Conservation (phyloP, 2,888 invertebrate genomes). For the Eucera pruinosa region DNA sequence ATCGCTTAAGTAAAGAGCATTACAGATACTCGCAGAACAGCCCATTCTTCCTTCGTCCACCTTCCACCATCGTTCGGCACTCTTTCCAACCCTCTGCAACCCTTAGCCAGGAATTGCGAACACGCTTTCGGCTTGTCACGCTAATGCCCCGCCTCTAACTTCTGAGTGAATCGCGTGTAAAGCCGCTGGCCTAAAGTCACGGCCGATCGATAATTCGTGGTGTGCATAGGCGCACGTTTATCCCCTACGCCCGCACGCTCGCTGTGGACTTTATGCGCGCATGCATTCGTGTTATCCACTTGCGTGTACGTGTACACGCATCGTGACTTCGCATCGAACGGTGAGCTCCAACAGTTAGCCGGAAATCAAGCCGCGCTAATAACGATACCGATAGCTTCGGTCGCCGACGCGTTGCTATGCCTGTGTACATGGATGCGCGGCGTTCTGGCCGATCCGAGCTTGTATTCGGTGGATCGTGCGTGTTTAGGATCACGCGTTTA, state of each 20-base stretch:
- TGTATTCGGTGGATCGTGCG: neutral
- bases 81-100: neutral
- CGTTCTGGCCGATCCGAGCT: neutral
- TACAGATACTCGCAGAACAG: conserved; percentile 39
- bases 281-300: no score
- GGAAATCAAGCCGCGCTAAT: conserved; percentile 60
- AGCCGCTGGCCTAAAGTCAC: conserved; percentile 59
- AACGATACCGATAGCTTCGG: conserved; percentile 47
- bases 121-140: conserved; percentile 54
- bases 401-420: neutral
- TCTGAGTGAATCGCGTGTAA: conserved; percentile 62
- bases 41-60: conserved; percentile 22
- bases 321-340: conserved; percentile 54
- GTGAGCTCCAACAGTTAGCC: conserved; percentile 21
- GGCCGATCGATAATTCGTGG: conserved; percentile 61
- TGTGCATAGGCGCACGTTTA: conserved; percentile 39
- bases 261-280: neutral
- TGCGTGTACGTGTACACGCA: no score
- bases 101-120: neutral
- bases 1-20: conserved; percentile 69
- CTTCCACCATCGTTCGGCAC: neutral
- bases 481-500: conserved; percentile 14
- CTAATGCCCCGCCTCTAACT: conserved; percentile 49
- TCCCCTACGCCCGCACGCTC: conserved; percentile 2
- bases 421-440: neutral